Evolutionary conservation across 2,888 invertebrate genomes (phyloP), one percentile per base, ranked within the genome.

Genomic region (Chrysotoxum bicinctum): DNA sequence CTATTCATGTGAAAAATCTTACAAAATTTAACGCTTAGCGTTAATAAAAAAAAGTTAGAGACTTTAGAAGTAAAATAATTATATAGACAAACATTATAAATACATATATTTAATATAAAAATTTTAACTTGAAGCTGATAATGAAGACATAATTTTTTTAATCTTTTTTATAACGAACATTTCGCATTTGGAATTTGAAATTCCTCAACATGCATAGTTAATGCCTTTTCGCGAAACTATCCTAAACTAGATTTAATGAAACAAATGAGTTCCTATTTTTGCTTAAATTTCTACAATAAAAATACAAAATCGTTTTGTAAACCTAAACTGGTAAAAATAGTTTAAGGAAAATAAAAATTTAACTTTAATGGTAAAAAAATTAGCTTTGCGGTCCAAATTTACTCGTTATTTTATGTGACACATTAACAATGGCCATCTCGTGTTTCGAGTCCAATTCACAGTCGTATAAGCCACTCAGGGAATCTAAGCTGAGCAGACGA

Each of bases 401-500:
- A 87, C 91, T 92, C 70, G 91, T 91, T 75, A 92, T 92, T 89
- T 92, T 92, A 89, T 91, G 90, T 80, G 92, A 92, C 76, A 91
- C 92, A 90, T 91, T 92, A 16, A 92, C 92, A 88, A 92, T 92
- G 72, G 92, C 92, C 91, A 92, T 90, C 89, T 92, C 92, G 87
- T 92, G 92, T 86, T 91, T 92, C 19, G 92, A 91, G 85, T 92
- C 92, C 87, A 92, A 88, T 89, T 94, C 94, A 91, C 94, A 94
- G 79, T 94, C 94, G 90, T 97, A 97, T 88, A 97, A 95, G 68
- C 96, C 96, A 91, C 96, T 96, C 87, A 96, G 93, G 16, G 96
- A 96, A 91, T 96, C 96, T 60, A 96, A 93, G 79, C 96, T 96
- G 88, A 97, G 94, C 60, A 97, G 94, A 10, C 96, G 94, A 14